Percentiles rank a stretch among this genome's conserved stretches.
phyloP scores from a whole-genome alignment of 1,140 invertebrate genomes.

The Charaxes varanes region DNA sequence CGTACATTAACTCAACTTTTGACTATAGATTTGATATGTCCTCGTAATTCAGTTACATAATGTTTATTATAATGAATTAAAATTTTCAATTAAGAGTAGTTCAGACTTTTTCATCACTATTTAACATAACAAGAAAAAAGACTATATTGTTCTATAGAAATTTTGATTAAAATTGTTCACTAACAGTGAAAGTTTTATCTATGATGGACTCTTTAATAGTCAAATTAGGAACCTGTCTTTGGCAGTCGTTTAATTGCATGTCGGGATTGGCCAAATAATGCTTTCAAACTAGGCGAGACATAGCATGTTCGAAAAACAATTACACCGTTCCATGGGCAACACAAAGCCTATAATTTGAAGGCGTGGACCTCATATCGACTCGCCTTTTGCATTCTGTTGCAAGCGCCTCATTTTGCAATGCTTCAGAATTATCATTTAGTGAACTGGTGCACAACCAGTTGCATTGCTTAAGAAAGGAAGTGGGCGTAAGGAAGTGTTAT shows the following conservation, averaged over 20 bases:
- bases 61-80: too few species aligned
- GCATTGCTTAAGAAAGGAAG: constrained; percentile 53
- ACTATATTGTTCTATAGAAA: not conserved
- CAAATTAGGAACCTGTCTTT: too few species aligned
- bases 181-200: too few species aligned
- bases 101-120: too few species aligned
- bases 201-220: too few species aligned
- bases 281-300: not conserved
- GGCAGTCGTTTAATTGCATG: not conserved
- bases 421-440: constrained; percentile 66
- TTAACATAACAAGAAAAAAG: too few species aligned
- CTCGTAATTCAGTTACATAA: too few species aligned
- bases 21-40: too few species aligned
- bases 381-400: constrained; percentile 58
- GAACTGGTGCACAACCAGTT: constrained; percentile 64
- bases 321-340: constrained; percentile 19
- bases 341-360: constrained; percentile 61
- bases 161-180: too few species aligned
- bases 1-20: too few species aligned
- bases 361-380: constrained; percentile 59
- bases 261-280: not conserved
- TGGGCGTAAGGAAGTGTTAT: constrained; percentile 54
- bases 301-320: constrained; percentile 11
- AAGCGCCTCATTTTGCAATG: constrained; percentile 54
- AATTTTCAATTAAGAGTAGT: too few species aligned